Evolutionary conservation across 1,140 invertebrate species (phyloP).

Genomic region (Psilanteris sp.): DNA sequence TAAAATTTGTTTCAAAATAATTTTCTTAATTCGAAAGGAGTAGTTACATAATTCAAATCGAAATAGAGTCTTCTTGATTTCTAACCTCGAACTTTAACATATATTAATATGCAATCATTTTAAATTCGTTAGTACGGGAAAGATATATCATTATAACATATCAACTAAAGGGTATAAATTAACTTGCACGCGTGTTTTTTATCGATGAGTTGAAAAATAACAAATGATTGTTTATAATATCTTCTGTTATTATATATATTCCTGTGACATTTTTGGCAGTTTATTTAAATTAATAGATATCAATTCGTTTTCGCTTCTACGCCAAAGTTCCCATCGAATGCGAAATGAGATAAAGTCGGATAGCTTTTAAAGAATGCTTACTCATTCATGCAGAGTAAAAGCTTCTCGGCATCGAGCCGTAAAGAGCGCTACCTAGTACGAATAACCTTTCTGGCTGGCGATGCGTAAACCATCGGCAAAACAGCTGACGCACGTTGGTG

Average conservation of each 20-base stretch:
- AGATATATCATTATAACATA: too few relatives aligned
- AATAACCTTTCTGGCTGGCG: constrained; percentile 59
- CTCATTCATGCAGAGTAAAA: constrained; percentile 60
- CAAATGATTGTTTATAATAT: too few relatives aligned
- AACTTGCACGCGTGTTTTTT: too few relatives aligned
- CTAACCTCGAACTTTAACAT: too few relatives aligned
- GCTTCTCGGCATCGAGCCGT: constrained; percentile 49
- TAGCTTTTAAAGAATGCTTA: constrained; percentile 59
- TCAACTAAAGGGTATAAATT: too few relatives aligned
- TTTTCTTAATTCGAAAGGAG: too few relatives aligned
- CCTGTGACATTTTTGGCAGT: constrained; percentile 13
- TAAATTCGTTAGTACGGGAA: too few relatives aligned
- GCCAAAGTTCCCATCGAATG: constrained; percentile 62
- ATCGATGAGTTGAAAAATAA: too few relatives aligned
- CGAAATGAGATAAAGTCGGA: constrained; percentile 54
- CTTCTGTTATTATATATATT: background rate
- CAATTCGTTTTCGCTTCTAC: constrained; percentile 17
- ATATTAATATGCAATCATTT: too few relatives aligned
- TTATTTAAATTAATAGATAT: constrained; percentile 8
- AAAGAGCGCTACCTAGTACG: constrained; percentile 48
- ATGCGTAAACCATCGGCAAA: constrained; percentile 62
- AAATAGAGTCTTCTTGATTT: too few relatives aligned
- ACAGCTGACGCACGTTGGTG: constrained; percentile 58
- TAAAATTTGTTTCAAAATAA: too few relatives aligned
- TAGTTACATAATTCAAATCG: too few relatives aligned